Conservation (phyloP, 2,888 invertebrate species). For the Barypeithes pellucidus region DNA sequence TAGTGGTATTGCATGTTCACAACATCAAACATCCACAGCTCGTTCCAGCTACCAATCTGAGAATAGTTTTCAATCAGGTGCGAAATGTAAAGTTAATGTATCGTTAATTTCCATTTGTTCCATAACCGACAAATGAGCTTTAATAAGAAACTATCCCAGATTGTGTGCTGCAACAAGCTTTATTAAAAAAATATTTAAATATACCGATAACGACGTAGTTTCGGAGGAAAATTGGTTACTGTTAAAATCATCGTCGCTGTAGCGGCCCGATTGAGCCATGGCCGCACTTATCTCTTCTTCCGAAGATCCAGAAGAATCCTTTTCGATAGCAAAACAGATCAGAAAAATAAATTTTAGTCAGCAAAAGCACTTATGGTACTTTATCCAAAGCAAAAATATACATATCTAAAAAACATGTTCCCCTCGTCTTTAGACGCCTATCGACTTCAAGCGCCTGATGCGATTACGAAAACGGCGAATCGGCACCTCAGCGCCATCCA, state of each 20-base stretch:
- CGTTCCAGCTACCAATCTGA: no score
- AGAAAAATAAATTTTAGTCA: slow-evolving; percentile 41
- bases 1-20: no score
- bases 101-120: no score
- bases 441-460: no score
- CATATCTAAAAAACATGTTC: no score
- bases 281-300: slow-evolving; percentile 69
- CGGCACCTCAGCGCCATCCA: no score
- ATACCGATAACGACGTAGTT: slow-evolving; percentile 68
- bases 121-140: neutral
- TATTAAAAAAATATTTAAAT: slow-evolving; percentile 19
- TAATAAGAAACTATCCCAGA: neutral
- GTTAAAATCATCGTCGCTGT: slow-evolving; percentile 69
- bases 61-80: no score
- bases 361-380: neutral
- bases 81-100: no score
- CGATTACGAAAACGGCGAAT: no score
- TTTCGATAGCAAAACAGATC: slow-evolving; percentile 61
- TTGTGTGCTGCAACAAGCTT: neutral
- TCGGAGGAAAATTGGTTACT: slow-evolving; percentile 69
- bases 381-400: no score
- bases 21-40: no score
- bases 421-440: no score
- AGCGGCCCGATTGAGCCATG: slow-evolving; percentile 66
- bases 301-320: slow-evolving; percentile 72